Evolutionary conservation across 2,797 vertebrate genomes (phyloP).

Genomic region (Smutsia gigantea): DNA sequence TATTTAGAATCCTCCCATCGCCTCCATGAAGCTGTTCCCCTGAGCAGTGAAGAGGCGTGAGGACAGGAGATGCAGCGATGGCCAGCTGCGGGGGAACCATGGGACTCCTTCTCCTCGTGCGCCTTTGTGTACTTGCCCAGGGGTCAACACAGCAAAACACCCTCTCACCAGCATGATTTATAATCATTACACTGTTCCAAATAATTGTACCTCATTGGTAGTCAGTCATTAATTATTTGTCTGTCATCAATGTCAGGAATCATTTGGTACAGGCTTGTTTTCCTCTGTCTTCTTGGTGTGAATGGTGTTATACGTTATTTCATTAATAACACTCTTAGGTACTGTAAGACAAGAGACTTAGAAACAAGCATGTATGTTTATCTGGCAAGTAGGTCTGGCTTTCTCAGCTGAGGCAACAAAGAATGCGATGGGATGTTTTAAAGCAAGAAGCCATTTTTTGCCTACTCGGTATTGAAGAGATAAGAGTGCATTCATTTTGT

Average conservation of each 20-base stretch:
- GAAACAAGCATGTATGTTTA: neutral
- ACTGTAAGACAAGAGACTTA: neutral
- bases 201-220: slow-evolving; percentile 64
- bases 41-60: slow-evolving; percentile 42
- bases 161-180: slow-evolving; percentile 25
- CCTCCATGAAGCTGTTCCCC: slow-evolving; percentile 61
- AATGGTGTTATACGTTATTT: slow-evolving; percentile 32
- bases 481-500: neutral
- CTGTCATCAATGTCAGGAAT: slow-evolving; percentile 65
- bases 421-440: neutral
- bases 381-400: neutral
- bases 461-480: neutral
- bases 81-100: neutral
- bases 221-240: slow-evolving; percentile 69
- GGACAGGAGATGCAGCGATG: slow-evolving; percentile 28
- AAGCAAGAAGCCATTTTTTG: neutral
- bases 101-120: neutral
- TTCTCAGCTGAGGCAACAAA: neutral
- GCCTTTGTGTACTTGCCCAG: slow-evolving; percentile 59
- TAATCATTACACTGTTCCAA: slow-evolving; percentile 60
- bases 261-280: slow-evolving; percentile 28
- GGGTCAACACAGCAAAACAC: slow-evolving; percentile 46
- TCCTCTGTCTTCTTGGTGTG: slow-evolving; percentile 17
- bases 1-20: slow-evolving; percentile 74
- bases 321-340: slow-evolving; percentile 12